Percentiles rank a stretch among this genome's conserved stretches.
phyloP scores from a whole-genome alignment of 2,797 vertebrate genomes.

The Halcyon badia region DNA sequence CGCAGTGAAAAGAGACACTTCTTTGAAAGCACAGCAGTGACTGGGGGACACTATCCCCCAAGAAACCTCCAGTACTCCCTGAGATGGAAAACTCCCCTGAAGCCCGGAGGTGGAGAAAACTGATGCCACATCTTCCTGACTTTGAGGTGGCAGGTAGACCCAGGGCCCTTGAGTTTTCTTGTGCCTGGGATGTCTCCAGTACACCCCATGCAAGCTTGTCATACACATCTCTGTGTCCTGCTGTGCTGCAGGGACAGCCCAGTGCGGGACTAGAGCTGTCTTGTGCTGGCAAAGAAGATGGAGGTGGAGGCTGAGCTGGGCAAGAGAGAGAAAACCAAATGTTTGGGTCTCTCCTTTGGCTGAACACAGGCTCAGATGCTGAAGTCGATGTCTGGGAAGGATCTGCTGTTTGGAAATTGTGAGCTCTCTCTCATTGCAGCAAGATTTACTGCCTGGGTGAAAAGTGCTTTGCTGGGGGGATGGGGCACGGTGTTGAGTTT shows the following conservation, averaged over 20 bases:
- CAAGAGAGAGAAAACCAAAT: background rate
- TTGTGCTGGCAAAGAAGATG: accelerated
- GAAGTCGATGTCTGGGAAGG: background rate
- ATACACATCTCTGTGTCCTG: accelerated
- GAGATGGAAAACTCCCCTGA: background rate
- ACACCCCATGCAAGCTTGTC: background rate
- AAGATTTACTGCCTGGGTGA: slow-evolving; percentile 60
- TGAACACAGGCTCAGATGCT: background rate
- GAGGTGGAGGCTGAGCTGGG: background rate
- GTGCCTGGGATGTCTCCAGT: background rate
- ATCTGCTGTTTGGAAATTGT: background rate
- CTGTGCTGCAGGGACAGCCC: background rate
- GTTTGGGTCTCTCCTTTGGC: background rate
- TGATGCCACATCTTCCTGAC: accelerated
- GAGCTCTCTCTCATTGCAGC: background rate
- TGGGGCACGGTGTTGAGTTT: slow-evolving; percentile 56
- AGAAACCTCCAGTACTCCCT: background rate
- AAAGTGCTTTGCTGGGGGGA: slow-evolving; percentile 43
- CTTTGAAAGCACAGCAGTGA: background rate
- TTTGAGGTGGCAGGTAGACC: background rate
- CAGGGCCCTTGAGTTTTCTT: background rate
- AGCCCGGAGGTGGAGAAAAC: background rate
- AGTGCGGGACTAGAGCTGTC: background rate
- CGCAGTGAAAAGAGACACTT: background rate
- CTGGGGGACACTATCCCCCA: background rate